Evolutionary conservation across 1,140 invertebrate genomes (phyloP), one percentile per base, ranked within the genome.

Genomic region (Nymphalis io): DNA sequence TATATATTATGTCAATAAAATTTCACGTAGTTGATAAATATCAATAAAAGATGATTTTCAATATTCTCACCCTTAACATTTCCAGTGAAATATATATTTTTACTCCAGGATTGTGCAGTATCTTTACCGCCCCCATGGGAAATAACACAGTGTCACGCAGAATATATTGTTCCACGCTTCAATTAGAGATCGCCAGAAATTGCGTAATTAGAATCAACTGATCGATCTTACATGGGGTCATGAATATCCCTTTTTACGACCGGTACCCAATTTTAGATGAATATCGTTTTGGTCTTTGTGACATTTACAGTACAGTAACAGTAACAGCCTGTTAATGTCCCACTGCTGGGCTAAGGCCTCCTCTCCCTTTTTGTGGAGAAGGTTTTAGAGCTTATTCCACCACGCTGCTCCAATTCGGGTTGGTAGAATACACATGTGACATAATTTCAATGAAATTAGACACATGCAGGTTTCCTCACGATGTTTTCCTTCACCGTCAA

Each of bases 121-220:
- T 90, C 88, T 89, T 88, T 89, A 88, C 85, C 79, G 83, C 86
- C 80, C 88, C 73, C 88, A 21, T 58, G 88, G 87, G 88, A 91
- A 91, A 91, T 91, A 91, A 91, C 80, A 81, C 81, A 83, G 84
- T 87, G 89, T 89, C 87, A 88, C 83, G 82, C 83, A 80, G 86
- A 88, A 89, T 88, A 87, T 88, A 89, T 86, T 82, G 86, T 76
- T 76, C 78, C 82, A 73, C 73, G 75, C 83, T 81, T 83, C 89
- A 91, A 91, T 91, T 89, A 91, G 88, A 89, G 86, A 89, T 90
- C 74, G 79, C 85, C 83, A 88, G 86, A 87, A 87, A 89, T 88
- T 91, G 85, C 86, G 87, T 89, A 91, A 91, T 91, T 91, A 89
- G 82, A 81, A 61, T 58, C 76, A 80, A 83, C 84, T 89, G 87